Evolutionary conservation across 2,797 vertebrate genomes (phyloP).

Genomic region (Crypturellus tataupa): DNA sequence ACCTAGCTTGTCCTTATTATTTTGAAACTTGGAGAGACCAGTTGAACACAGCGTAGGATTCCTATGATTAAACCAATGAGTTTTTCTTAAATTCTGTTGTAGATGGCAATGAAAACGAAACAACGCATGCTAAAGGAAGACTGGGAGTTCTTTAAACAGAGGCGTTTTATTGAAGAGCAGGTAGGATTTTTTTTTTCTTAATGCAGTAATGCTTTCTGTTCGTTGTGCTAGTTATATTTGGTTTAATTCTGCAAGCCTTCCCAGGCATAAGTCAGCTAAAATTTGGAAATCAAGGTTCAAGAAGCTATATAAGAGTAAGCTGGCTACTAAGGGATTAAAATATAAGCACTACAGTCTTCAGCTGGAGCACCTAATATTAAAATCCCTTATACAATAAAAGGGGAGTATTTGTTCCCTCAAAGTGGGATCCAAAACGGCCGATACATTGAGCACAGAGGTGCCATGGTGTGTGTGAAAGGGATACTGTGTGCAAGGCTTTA

Average conservation of each 20-base stretch:
- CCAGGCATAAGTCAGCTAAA: background rate
- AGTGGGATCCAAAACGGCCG: slow-evolving; percentile 33
- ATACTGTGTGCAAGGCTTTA: background rate
- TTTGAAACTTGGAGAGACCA: background rate
- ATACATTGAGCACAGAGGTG: slow-evolving; percentile 44
- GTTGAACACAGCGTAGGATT: background rate
- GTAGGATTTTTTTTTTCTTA: slow-evolving; percentile 76
- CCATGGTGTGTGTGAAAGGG: background rate
- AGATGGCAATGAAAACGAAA: slow-evolving; percentile 94
- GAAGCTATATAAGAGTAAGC: background rate
- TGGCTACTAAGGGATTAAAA: background rate
- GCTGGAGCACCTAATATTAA: background rate
- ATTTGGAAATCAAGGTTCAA: background rate
- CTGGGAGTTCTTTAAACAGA: slow-evolving; percentile 96
- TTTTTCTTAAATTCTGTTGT: slow-evolving; percentile 54
- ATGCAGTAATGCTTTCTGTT: background rate
- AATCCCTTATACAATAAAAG: background rate
- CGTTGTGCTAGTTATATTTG: background rate
- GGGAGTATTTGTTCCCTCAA: background rate
- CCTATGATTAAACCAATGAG: slow-evolving; percentile 20
- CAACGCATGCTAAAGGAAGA: slow-evolving; percentile 95
- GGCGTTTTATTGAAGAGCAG: slow-evolving; percentile 95
- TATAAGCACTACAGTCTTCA: rapidly evolving
- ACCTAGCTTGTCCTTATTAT: no score
- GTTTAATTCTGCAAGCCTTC: background rate